These are phyloP conservation scores for Latrodectus elegans DNA, from an alignment of 2,888 invertebrate genomes.

Conservation along the genomic window DNA sequence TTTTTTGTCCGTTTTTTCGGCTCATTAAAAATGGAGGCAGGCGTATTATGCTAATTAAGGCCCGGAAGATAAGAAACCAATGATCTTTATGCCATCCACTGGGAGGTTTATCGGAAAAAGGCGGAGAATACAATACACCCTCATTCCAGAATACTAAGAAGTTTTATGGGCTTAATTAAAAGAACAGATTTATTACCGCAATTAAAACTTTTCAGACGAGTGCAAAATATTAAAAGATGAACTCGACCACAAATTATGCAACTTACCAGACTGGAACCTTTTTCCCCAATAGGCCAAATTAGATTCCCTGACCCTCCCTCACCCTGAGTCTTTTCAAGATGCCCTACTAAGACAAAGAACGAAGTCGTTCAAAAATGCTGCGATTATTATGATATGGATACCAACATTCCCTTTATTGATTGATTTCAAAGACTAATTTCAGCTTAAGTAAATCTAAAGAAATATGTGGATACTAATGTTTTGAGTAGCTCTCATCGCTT, in stretches of 20 bases:
- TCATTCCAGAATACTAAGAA: slow-evolving; percentile 59
- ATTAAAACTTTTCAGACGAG: slow-evolving; percentile 70
- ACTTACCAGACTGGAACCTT: slow-evolving; percentile 65
- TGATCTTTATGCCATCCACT: slow-evolving; percentile 63
- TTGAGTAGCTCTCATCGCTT: too few species aligned
- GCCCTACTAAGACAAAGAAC: too few species aligned
- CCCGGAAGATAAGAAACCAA: slow-evolving; percentile 67
- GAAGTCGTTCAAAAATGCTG: too few species aligned
- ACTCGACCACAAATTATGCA: slow-evolving; percentile 67
- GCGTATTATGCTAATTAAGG: slow-evolving; percentile 69
- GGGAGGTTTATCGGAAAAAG: slow-evolving; percentile 54
- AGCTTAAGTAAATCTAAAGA: too few species aligned
- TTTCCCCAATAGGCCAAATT: slow-evolving; percentile 61
- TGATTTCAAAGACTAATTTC: too few species aligned
- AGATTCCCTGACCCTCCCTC: background rate
- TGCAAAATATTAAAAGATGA: slow-evolving; percentile 69
- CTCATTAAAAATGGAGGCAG: slow-evolving; percentile 69
- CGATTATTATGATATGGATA: too few species aligned
- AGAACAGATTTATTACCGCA: slow-evolving; percentile 68
- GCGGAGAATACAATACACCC: slow-evolving; percentile 65
- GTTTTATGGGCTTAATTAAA: slow-evolving; percentile 69
- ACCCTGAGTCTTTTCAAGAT: too few species aligned
- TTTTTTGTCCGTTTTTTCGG: slow-evolving; percentile 68
- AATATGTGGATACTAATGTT: too few species aligned
- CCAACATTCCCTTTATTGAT: too few species aligned